These are phyloP conservation scores for Pogonophryne albipinna DNA, from an alignment of 2,797 vertebrate genomes.

Conservation along the genomic window DNA sequence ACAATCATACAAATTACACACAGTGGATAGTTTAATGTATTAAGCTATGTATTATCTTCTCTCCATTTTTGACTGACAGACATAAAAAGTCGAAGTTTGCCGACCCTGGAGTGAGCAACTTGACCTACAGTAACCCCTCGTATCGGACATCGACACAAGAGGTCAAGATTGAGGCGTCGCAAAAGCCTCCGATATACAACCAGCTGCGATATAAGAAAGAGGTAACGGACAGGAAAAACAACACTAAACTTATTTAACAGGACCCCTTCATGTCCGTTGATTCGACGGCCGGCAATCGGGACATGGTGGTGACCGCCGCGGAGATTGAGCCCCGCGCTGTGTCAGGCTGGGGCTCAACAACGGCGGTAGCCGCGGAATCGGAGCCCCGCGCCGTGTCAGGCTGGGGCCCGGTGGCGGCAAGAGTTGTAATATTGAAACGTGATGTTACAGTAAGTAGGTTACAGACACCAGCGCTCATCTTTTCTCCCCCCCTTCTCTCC, in stretches of 20 bases:
- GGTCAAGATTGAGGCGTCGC: slow-evolving; percentile 95
- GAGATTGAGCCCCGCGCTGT: too few relatives aligned
- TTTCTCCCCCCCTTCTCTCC: slow-evolving; percentile 41
- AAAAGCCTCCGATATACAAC: slow-evolving; percentile 94
- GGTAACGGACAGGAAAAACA: slow-evolving; percentile 76
- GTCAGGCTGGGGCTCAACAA: too few relatives aligned
- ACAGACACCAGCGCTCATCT: slow-evolving; percentile 46
- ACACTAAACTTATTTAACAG: neutral
- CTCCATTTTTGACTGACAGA: slow-evolving; percentile 72
- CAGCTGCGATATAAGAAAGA: slow-evolving; percentile 98
- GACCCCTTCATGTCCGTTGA: too few relatives aligned
- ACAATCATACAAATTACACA: too few relatives aligned
- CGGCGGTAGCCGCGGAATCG: too few relatives aligned
- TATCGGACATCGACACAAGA: slow-evolving; percentile 98
- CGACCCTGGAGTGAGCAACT: slow-evolving; percentile 92
- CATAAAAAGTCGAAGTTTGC: slow-evolving; percentile 97
- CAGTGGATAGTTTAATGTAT: neutral
- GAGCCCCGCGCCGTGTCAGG: too few relatives aligned
- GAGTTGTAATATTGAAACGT: slow-evolving; percentile 30
- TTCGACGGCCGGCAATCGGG: too few relatives aligned
- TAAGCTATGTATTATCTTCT: neutral
- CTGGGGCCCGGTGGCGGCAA: too few relatives aligned
- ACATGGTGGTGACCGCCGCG: too few relatives aligned
- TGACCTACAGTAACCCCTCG: slow-evolving; percentile 98
- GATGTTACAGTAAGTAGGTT: slow-evolving; percentile 24